Conservation (phyloP, 2,113 vertebrate species). For the Eulemur rufifrons region DNA sequence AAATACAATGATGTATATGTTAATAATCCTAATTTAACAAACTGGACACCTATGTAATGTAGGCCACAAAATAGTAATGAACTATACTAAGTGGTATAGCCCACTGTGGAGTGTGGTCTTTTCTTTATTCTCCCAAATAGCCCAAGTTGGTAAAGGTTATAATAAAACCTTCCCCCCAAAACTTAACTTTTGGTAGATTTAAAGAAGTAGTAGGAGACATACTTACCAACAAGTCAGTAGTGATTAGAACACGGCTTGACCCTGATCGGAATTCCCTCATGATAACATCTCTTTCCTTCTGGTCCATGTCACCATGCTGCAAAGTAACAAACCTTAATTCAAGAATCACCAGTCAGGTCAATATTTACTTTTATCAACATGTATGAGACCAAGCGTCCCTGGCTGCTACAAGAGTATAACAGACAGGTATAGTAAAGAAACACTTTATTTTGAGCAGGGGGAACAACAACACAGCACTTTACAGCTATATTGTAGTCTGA, state of each 20-base stretch:
- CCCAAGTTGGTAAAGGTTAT: constrained; percentile 80
- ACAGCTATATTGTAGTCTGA: constrained; percentile 85
- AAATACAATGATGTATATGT: constrained; percentile 48
- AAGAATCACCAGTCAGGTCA: constrained; percentile 3
- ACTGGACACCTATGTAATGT: constrained; percentile 73
- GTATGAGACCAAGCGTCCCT: constrained; percentile 89
- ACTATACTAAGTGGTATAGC: constrained; percentile 84
- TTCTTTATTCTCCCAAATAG: constrained; percentile 87
- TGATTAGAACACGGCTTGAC: constrained; percentile 97
- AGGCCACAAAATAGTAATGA: constrained; percentile 87
- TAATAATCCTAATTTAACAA: neutral
- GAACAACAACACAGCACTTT: constrained; percentile 88
- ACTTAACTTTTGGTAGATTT: constrained; percentile 79
- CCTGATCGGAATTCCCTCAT: constrained; percentile 98
- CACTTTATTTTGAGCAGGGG: constrained; percentile 86
- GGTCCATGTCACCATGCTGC: constrained; percentile 99
- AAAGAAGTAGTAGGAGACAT: fast-evolving
- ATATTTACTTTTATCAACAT: neutral
- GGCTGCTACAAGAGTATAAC: constrained; percentile 74
- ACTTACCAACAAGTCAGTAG: constrained; percentile 98
- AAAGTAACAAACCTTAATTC: constrained; percentile 45
- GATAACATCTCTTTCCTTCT: constrained; percentile 98
- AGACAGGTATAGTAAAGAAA: constrained; percentile 86
- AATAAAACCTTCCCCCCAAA: constrained; percentile 73
- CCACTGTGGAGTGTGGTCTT: constrained; percentile 90